Percentiles rank a stretch among this genome's conserved stretches.
These are phyloP conservation scores for Vanacampus margaritifer DNA, from an alignment of 2,113 vertebrate species.

Conservation along the genomic window DNA sequence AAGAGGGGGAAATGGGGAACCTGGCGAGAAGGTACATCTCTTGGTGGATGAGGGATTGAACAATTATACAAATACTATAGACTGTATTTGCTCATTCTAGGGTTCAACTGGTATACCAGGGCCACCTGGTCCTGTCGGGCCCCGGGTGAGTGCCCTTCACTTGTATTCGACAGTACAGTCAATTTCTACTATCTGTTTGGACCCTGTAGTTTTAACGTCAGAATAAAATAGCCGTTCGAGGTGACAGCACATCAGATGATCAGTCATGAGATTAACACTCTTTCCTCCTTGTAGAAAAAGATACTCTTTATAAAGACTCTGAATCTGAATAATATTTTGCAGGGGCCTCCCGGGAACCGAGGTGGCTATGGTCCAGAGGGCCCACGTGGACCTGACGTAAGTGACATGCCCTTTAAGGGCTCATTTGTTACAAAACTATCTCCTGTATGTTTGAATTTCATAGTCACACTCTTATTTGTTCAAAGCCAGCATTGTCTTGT, in stretches of 20 bases:
- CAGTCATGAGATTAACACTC: neutral
- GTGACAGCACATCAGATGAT: neutral
- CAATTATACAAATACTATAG: neutral
- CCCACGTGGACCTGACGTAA: slow-evolving; percentile 74
- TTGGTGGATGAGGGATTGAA: neutral
- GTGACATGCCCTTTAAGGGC: slow-evolving; percentile 27
- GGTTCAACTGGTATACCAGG: slow-evolving; percentile 74
- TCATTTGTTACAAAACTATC: neutral
- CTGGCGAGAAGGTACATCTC: slow-evolving; percentile 78
- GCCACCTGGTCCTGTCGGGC: slow-evolving; percentile 68
- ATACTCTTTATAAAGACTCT: neutral
- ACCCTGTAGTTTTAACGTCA: no score
- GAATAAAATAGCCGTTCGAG: neutral
- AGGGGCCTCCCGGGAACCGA: slow-evolving; percentile 77
- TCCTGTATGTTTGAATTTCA: neutral
- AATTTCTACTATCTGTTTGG: no score
- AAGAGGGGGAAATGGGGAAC: slow-evolving; percentile 73
- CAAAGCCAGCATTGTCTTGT: neutral
- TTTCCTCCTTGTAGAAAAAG: no score
- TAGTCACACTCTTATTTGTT: neutral
- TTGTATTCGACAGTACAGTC: no score
- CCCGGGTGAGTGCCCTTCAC: slow-evolving; percentile 68
- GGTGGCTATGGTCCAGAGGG: slow-evolving; percentile 75
- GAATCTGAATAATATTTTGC: slow-evolving; percentile 20
- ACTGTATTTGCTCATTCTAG: slow-evolving; percentile 51